Conservation (phyloP, 30 jellyfish, hydroid and myxozoan genomes). For the Mastigias papua region DNA sequence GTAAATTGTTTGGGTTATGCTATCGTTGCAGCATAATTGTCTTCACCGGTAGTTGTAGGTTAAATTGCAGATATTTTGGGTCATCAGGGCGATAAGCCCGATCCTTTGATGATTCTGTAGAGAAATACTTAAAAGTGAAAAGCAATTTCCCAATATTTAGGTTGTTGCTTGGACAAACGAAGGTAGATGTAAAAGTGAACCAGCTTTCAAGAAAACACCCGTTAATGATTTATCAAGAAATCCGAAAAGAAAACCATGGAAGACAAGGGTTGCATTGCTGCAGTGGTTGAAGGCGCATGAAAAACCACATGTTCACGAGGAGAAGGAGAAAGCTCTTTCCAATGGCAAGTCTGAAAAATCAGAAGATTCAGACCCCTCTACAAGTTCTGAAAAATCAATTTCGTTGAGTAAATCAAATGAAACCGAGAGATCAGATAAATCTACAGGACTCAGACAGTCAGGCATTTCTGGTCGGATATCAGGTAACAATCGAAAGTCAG, state of each 20-base stretch:
- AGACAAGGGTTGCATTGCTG: slow-evolving; percentile 73
- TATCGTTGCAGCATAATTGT: too few relatives aligned
- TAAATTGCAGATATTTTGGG: too few relatives aligned
- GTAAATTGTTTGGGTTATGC: too few relatives aligned
- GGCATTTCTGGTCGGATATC: neutral
- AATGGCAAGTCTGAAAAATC: neutral
- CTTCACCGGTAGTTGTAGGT: too few relatives aligned
- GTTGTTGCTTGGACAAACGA: slow-evolving; percentile 96
- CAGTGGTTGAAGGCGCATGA: slow-evolving; percentile 68
- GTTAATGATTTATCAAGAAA: slow-evolving; percentile 2
- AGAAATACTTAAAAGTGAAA: too few relatives aligned
- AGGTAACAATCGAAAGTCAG: neutral
- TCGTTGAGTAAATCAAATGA: neutral
- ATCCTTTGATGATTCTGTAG: too few relatives aligned
- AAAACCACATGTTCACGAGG: neutral
- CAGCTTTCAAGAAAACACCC: slow-evolving; percentile 80
- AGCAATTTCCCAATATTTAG: slow-evolving; percentile 43
- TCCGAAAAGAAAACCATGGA: slow-evolving; percentile 73
- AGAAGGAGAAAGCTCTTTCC: neutral
- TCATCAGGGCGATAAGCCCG: too few relatives aligned
- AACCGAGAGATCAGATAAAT: neutral
- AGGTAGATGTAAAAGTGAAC: slow-evolving; percentile 85
- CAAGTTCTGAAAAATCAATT: neutral
- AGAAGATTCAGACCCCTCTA: neutral
- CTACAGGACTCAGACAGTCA: neutral